Evolutionary conservation across 1,140 invertebrate species (phyloP).

Genomic region (Caenorhabditis tropicalis): DNA sequence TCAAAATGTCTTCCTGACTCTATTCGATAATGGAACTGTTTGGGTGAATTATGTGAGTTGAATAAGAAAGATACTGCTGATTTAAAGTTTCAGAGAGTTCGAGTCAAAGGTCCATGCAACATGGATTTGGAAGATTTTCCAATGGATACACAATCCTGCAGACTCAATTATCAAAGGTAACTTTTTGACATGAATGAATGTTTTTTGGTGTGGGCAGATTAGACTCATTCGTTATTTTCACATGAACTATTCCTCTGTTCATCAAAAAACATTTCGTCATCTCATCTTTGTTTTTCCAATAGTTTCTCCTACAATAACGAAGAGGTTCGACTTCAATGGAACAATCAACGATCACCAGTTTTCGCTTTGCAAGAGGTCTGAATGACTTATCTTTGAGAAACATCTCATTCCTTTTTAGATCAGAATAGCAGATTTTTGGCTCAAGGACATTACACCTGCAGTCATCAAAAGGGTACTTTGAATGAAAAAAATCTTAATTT

Average conservation of each 20-base stretch:
- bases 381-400: neutral
- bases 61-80: neutral
- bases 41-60: conserved; percentile 69
- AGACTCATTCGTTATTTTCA: too few relatives aligned
- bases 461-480: conserved; percentile 43
- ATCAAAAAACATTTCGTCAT: too few relatives aligned
- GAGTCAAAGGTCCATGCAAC: conserved; percentile 69
- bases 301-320: conserved; percentile 71
- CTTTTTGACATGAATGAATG: too few relatives aligned
- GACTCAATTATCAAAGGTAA: conserved; percentile 70
- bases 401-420: conserved; percentile 47
- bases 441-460: conserved; percentile 60
- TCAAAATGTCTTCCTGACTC: conserved; percentile 67
- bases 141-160: conserved; percentile 67
- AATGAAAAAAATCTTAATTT: too few relatives aligned
- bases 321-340: conserved; percentile 70
- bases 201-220: too few relatives aligned
- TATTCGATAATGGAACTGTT: conserved; percentile 69
- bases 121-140: conserved; percentile 67
- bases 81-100: conserved; percentile 59
- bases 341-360: conserved; percentile 61
- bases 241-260: too few relatives aligned
- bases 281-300: neutral
- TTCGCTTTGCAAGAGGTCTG: conserved; percentile 56
- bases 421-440: conserved; percentile 65